phyloP scores from a whole-genome alignment of 2,888 invertebrate genomes.

The Caenorhabditis sp. region DNA sequence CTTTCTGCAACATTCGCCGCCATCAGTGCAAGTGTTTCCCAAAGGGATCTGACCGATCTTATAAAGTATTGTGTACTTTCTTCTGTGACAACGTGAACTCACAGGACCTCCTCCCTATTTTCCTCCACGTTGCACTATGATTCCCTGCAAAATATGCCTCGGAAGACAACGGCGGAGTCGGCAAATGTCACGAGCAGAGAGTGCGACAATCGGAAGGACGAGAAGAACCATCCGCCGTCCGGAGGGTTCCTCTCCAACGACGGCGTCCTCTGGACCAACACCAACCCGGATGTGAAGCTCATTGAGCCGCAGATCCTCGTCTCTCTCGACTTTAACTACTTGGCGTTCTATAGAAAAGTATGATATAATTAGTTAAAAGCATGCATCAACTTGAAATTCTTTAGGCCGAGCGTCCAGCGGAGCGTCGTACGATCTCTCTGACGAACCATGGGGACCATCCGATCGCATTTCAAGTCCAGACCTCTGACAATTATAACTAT shows the following conservation, averaged over 20 bases:
- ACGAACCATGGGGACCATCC: constrained; percentile 64
- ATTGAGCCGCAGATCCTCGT: constrained; percentile 63
- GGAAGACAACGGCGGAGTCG: too few species aligned
- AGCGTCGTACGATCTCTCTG: constrained; percentile 43
- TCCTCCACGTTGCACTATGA: too few species aligned
- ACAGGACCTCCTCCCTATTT: too few species aligned
- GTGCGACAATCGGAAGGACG: too few species aligned
- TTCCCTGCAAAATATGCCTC: too few species aligned
- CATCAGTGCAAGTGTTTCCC: too few species aligned
- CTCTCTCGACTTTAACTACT: constrained; percentile 52
- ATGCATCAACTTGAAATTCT: neutral
- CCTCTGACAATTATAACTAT: constrained; percentile 66
- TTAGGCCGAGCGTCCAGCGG: constrained; percentile 53
- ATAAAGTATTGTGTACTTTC: too few species aligned
- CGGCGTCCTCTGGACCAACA: constrained; percentile 58
- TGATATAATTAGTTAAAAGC: neutral
- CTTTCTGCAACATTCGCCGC: too few species aligned
- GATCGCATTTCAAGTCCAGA: constrained; percentile 64
- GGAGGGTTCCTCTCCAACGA: constrained; percentile 49
- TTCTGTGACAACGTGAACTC: too few species aligned
- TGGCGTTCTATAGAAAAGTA: constrained; percentile 47
- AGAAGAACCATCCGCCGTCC: neutral
- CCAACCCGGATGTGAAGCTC: constrained; percentile 56
- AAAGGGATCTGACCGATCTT: too few species aligned
- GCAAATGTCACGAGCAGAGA: too few species aligned